A percentile compares a stretch with the other conserved stretches of the same genome.
These are phyloP conservation scores for Byasa hedistus DNA, from an alignment of 2,888 invertebrate species.

Conservation along the genomic window DNA sequence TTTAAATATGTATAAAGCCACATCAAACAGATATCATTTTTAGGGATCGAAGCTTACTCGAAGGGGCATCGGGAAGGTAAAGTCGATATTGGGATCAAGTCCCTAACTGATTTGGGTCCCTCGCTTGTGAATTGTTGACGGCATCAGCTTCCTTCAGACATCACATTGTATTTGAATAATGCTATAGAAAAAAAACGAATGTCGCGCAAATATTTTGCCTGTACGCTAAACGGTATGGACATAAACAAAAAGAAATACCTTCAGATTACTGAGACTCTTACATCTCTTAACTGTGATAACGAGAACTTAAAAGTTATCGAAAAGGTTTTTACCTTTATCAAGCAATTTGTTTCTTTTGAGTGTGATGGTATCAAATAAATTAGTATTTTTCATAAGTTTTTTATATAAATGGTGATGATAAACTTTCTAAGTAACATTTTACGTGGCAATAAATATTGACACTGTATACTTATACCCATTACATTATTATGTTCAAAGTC, in stretches of 20 bases:
- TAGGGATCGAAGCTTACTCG: conserved; percentile 33
- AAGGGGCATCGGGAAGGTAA: conserved; percentile 31
- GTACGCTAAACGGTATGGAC: neutral
- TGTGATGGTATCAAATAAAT: no score
- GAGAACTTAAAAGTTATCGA: no score
- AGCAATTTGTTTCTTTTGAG: no score
- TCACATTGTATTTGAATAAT: conserved; percentile 18
- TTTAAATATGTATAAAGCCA: conserved; percentile 56
- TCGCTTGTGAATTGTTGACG: conserved; percentile 16
- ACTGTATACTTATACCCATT: no score
- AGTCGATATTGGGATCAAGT: conserved; percentile 31
- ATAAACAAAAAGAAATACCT: neutral
- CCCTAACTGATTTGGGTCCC: conserved; percentile 31
- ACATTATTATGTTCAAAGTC: no score
- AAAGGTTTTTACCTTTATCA: no score
- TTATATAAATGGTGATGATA: no score
- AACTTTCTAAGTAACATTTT: no score
- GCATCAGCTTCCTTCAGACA: conserved; percentile 20
- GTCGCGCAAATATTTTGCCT: conserved; percentile 1
- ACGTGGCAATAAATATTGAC: no score
- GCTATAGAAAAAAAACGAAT: conserved; percentile 11
- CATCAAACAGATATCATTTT: conserved; percentile 47
- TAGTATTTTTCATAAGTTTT: no score
- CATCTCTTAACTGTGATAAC: neutral
- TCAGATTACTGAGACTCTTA: neutral